A percentile compares a stretch with the other conserved stretches of the same genome.
These are phyloP conservation scores for Ciconia stormi DNA, from an alignment of 2,113 vertebrate genomes.

Conservation along the genomic window DNA sequence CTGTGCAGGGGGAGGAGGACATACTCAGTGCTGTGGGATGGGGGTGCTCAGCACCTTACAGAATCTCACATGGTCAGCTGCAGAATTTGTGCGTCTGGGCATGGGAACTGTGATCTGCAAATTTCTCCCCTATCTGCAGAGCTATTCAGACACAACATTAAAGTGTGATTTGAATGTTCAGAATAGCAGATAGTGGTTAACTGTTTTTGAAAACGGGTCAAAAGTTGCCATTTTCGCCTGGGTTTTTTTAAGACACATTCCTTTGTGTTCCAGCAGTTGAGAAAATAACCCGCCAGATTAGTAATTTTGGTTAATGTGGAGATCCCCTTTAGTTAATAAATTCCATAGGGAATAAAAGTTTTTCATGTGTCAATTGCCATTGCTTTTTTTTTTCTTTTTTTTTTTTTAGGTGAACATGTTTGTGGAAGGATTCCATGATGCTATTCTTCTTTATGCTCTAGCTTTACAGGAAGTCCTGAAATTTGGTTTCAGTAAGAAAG, in stretches of 20 bases:
- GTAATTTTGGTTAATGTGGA: neutral
- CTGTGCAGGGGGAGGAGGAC: neutral
- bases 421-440: constrained; percentile 97
- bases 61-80: neutral
- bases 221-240: neutral
- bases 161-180: neutral
- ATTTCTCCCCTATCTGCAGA: neutral
- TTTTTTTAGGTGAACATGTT: constrained; percentile 93
- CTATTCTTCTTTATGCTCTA: constrained; percentile 89
- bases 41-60: neutral
- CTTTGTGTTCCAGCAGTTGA: neutral
- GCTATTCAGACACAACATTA: neutral
- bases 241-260: neutral
- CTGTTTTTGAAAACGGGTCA: neutral
- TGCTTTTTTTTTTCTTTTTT: constrained; percentile 1
- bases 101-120: neutral
- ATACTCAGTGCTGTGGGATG: neutral
- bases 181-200: neutral
- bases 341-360: neutral
- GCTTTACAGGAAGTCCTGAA: constrained; percentile 90
- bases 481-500: constrained; percentile 87
- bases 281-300: neutral
- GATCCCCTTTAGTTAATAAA: neutral
- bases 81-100: neutral
- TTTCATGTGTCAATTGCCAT: neutral